Evolutionary conservation across 2,797 vertebrate species (phyloP).

Genomic region (Chrysocyon brachyurus): DNA sequence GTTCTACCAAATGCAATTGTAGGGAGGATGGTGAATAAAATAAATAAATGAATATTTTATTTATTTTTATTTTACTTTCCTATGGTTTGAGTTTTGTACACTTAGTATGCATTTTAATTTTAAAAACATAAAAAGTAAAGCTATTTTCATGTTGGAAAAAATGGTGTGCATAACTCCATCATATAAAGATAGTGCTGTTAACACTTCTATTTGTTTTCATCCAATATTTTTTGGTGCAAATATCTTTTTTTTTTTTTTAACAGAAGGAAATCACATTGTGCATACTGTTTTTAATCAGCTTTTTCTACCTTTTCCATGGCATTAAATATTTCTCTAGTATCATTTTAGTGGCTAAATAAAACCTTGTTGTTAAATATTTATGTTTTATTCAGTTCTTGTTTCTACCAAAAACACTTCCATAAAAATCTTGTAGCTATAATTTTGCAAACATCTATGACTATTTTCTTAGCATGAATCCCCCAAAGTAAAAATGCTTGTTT

Average conservation of each 20-base stretch:
- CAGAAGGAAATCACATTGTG: not conserved
- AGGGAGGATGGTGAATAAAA: not conserved
- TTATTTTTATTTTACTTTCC: slow-evolving; percentile 43
- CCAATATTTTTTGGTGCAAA: not conserved
- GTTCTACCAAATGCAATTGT: not conserved
- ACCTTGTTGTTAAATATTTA: slow-evolving; percentile 76
- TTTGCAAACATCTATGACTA: slow-evolving; percentile 70
- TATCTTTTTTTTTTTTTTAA: slow-evolving; percentile 26
- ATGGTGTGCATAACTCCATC: not conserved
- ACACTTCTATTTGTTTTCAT: slow-evolving; percentile 57
- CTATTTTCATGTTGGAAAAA: slow-evolving; percentile 27
- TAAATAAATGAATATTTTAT: not conserved
- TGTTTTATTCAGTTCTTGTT: slow-evolving; percentile 69
- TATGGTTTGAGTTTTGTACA: not conserved
- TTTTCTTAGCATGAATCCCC: slow-evolving; percentile 73
- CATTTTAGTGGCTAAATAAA: slow-evolving; percentile 72
- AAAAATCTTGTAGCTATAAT: slow-evolving; percentile 74
- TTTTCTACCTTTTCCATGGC: slow-evolving; percentile 48
- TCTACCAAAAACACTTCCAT: slow-evolving; percentile 70
- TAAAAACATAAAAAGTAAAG: not conserved
- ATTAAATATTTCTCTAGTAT: slow-evolving; percentile 70
- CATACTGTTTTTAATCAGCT: slow-evolving; percentile 45
- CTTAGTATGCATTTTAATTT: slow-evolving; percentile 19
- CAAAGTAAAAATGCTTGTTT: slow-evolving; percentile 77
- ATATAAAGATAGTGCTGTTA: not conserved